These are phyloP conservation scores for Liparis tanakae DNA, from an alignment of 2,797 vertebrate genomes.

Conservation along the genomic window DNA sequence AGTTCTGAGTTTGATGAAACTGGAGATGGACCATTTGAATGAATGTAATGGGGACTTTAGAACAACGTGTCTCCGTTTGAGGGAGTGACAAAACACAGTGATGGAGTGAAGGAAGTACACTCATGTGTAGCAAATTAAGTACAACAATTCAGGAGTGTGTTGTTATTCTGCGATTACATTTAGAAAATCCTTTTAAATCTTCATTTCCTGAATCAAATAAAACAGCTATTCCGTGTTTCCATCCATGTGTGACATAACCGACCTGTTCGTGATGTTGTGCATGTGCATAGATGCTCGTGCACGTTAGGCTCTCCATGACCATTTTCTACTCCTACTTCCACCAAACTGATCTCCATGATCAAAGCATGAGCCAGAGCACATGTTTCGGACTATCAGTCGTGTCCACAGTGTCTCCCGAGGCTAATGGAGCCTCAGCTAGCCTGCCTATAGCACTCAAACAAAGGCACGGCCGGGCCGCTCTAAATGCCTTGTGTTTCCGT, in stretches of 20 bases:
- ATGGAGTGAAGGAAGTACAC: not conserved
- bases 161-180: not conserved
- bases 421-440: constrained; percentile 43
- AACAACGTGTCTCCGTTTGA: not conserved
- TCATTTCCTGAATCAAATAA: not conserved
- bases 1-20: constrained; percentile 8
- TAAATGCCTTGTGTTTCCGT: constrained; percentile 70
- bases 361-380: constrained; percentile 32
- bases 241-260: not conserved
- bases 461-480: constrained; percentile 51
- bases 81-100: not conserved
- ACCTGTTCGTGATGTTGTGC: constrained; percentile 33
- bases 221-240: not conserved
- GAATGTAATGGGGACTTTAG: not conserved
- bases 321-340: constrained; percentile 23
- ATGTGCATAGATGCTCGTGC: constrained; percentile 8
- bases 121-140: not conserved
- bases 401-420: constrained; percentile 48
- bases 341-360: constrained; percentile 33
- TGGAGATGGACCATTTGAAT: constrained; percentile 6
- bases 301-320: not conserved
- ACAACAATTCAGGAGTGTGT: not conserved
- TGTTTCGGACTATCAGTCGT: constrained; percentile 60
- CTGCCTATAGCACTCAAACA: constrained; percentile 50
- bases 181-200: not conserved